Base-by-base conservation (phyloP, 1,140 invertebrate genomes). In the Tetraneura akinire region DNA sequence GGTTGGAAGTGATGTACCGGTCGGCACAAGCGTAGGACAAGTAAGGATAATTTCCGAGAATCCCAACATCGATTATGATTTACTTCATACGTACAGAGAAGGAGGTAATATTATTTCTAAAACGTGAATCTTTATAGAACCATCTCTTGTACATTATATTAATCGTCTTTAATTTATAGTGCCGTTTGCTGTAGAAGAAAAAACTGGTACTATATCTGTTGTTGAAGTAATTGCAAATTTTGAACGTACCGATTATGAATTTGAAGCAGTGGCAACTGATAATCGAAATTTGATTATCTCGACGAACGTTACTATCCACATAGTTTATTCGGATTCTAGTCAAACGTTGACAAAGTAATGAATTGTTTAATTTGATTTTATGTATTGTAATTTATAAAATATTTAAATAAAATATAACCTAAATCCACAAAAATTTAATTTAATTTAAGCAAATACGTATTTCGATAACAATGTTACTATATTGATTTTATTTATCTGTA, bases 181-280 rank as follows among this genome's bases (percentile, higher is more conserved):
- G 80, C 93, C 94, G 10, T 96, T 96, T 86, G 93, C 91, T 18
- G 93, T 97, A 47, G 94, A 97, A 86, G 92, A 95, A 82, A 87
- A 91, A 80, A 94, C 92, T 10, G 96, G 96, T 4, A 92, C 93
- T 1, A 94, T 98, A 32, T 94, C 92, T 9, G 93, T 96, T 0
- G 90, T 94, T 16, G 89, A 93, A 37, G 90, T 91, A 64, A 86
- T 95, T 74, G 86, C 89, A 4, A 91, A 92, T 80, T 95, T 90
- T 82, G 88, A 90, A 18, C 86, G 89, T 32, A 87, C 88, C 9
- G 85, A 89, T 23, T 95, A 93, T 84, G 91, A 94, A 64, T 94
- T 95, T 83, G 93, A 95, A 86, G 92, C 92, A 1, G 89, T 94
- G 26, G 93, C 92, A 0, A 90, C 90, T 1, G 88, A 91, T 84